These are phyloP conservation scores for Eumeta japonica DNA, from an alignment of 1,140 invertebrate genomes.

Conservation along the genomic window DNA sequence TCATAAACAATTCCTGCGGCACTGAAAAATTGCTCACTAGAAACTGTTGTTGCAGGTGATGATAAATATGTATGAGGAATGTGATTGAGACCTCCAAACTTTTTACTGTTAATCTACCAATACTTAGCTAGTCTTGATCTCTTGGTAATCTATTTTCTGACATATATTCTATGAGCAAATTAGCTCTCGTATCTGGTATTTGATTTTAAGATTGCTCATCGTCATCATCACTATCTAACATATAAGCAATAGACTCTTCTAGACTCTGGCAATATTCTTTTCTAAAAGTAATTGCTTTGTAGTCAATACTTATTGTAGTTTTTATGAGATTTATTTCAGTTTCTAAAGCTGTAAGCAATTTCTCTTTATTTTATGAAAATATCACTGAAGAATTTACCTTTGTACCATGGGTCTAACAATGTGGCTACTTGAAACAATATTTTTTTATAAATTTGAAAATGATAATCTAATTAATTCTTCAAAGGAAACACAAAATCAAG, in stretches of 20 bases:
- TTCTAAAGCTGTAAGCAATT: not conserved
- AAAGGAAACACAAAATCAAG: no score
- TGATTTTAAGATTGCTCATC: constrained; percentile 4
- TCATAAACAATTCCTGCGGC: constrained; percentile 3
- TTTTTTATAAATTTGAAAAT: not conserved
- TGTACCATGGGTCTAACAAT: not conserved
- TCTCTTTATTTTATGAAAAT: constrained; percentile 1
- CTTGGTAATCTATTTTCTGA: constrained; percentile 4
- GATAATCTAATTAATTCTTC: not conserved
- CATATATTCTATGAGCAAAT: constrained; percentile 4
- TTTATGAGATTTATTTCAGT: no score
- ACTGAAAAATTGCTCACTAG: constrained; percentile 2
- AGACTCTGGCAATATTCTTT: not conserved
- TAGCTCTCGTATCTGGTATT: constrained; percentile 3
- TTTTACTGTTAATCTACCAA: constrained; percentile 4
- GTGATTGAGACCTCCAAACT: constrained; percentile 2
- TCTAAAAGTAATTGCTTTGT: not conserved
- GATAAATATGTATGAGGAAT: constrained; percentile 3
- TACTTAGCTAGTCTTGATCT: constrained; percentile 4
- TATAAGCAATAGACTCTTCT: constrained; percentile 1
- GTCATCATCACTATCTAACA: constrained; percentile 3
- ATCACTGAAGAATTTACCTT: no score
- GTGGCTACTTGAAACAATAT: not conserved
- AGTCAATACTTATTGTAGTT: not conserved
- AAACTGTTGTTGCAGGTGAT: constrained; percentile 1